A percentile compares a stretch with the other conserved stretches of the same genome.
These are phyloP conservation scores for Sarcophaga caerulescens DNA, from an alignment of 2,888 invertebrate species.

Conservation along the genomic window DNA sequence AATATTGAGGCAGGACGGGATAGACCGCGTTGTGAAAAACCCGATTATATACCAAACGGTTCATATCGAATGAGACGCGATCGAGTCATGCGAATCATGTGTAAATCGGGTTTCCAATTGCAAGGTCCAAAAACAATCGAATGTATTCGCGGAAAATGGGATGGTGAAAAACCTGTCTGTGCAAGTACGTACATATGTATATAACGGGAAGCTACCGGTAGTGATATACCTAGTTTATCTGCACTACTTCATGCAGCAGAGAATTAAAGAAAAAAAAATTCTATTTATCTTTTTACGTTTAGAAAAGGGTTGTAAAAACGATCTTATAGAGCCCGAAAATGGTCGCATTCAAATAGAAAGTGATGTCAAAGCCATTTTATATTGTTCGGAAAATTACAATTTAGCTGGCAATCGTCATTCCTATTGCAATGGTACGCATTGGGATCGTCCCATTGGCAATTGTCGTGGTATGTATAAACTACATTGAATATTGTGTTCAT, in stretches of 20 bases:
- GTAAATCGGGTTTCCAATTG: slow-evolving; percentile 68
- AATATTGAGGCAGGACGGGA: slow-evolving; percentile 11
- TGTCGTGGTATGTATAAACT: slow-evolving; percentile 81
- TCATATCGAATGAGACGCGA: slow-evolving; percentile 51
- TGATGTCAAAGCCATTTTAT: slow-evolving; percentile 84
- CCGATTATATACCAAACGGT: slow-evolving; percentile 66
- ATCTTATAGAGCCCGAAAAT: slow-evolving; percentile 81
- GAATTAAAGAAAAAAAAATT: too few relatives aligned
- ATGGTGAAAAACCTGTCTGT: slow-evolving; percentile 86
- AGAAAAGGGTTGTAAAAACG: slow-evolving; percentile 84
- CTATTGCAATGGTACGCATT: slow-evolving; percentile 87
- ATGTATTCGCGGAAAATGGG: slow-evolving; percentile 85
- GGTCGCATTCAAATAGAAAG: slow-evolving; percentile 82
- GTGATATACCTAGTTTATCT: too few relatives aligned
- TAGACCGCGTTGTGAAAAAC: slow-evolving; percentile 62
- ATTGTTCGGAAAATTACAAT: slow-evolving; percentile 85
- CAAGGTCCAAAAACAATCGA: slow-evolving; percentile 72
- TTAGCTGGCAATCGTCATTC: slow-evolving; percentile 84
- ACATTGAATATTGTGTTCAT: too few relatives aligned
- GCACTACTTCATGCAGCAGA: background rate
- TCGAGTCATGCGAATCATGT: slow-evolving; percentile 67
- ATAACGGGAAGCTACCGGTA: background rate
- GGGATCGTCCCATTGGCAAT: slow-evolving; percentile 86
- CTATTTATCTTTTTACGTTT: background rate
- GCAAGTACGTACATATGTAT: slow-evolving; percentile 88